Percentiles rank a stretch among this genome's conserved stretches.
Conservation (phyloP, 2,888 invertebrate species). For the Agrotis clavis region DNA sequence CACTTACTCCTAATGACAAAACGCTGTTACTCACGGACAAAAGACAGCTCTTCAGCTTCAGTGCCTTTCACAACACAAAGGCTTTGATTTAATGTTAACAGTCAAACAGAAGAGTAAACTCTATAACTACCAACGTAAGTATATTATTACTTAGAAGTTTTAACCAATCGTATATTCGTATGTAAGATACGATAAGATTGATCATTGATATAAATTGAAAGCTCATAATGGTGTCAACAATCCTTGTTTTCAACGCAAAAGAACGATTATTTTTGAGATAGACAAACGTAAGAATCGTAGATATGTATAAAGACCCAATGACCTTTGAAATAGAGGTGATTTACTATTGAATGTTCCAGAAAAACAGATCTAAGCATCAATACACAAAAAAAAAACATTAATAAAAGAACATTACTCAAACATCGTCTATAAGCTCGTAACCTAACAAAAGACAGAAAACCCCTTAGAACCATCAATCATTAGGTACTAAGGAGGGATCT, state of each 20-base stretch:
- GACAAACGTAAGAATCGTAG: neutral
- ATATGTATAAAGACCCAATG: neutral
- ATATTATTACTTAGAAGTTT: neutral
- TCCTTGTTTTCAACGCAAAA: slow-evolving; percentile 2
- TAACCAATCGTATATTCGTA: neutral
- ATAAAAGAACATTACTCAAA: neutral
- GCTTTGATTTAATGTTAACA: slow-evolving; percentile 20
- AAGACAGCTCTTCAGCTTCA: neutral
- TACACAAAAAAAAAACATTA: neutral
- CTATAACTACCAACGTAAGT: neutral
- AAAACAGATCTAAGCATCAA: neutral
- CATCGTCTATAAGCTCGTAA: neutral
- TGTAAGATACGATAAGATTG: slow-evolving; percentile 1
- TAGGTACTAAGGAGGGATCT: neutral
- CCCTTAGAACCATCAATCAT: no score
- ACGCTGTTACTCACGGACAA: neutral
- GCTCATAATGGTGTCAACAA: slow-evolving; percentile 31
- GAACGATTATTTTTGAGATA: neutral
- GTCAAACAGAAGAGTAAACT: neutral
- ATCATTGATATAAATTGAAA: neutral
- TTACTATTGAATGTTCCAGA: neutral
- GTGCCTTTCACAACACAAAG: slow-evolving; percentile 23
- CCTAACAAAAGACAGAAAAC: neutral
- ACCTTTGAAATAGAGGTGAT: neutral
- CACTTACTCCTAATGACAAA: neutral